Percentiles rank a stretch among this genome's conserved stretches.
phyloP scores from a whole-genome alignment of 2,797 vertebrate species.

The Falco columbarius region DNA sequence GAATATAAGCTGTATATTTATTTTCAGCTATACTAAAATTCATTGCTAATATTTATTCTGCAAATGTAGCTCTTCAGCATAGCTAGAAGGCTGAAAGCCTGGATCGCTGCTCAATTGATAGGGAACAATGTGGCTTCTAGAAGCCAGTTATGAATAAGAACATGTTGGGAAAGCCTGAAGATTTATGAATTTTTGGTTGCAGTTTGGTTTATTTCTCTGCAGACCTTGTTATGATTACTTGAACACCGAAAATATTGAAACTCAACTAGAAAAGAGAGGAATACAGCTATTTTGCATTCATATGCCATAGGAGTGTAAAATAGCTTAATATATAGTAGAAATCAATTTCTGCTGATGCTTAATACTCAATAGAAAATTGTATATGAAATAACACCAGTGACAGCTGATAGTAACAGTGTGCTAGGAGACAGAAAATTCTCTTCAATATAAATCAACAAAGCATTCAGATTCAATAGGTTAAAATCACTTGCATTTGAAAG shows the following conservation, averaged over 20 bases:
- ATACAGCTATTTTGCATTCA: neutral
- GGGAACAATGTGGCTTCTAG: neutral
- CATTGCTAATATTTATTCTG: slow-evolving; percentile 8
- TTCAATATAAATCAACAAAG: neutral
- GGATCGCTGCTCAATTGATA: neutral
- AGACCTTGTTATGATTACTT: neutral
- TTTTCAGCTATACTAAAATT: slow-evolving; percentile 24
- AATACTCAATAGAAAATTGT: neutral
- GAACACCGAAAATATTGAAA: neutral
- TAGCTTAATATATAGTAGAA: neutral
- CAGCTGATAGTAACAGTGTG: neutral
- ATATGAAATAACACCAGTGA: neutral
- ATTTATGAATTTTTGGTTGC: neutral
- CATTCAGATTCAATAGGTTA: neutral
- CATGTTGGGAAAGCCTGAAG: neutral
- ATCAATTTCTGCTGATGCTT: neutral
- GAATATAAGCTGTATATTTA: neutral
- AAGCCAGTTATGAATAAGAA: neutral
- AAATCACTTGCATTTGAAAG: neutral
- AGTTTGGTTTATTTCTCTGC: neutral
- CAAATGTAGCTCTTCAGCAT: slow-evolving; percentile 12
- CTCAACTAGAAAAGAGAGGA: neutral
- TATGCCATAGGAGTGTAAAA: neutral
- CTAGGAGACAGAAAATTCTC: neutral
- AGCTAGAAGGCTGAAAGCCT: slow-evolving; percentile 35